phyloP scores from a whole-genome alignment of 2,888 invertebrate species.

The Chironomus tentans region DNA sequence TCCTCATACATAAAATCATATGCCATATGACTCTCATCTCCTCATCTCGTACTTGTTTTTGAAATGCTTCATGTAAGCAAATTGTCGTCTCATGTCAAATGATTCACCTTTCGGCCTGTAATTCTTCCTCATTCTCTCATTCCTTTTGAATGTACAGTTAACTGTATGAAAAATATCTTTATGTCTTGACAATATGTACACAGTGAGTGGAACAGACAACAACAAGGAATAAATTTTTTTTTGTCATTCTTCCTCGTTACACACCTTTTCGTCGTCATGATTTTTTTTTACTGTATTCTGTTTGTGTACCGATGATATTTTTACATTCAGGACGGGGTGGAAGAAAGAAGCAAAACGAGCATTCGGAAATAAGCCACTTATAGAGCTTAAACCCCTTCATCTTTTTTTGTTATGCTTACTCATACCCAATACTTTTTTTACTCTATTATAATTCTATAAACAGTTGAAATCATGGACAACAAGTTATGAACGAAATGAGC shows the following conservation, averaged over 20 bases:
- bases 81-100: constrained; percentile 21
- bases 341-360: background rate
- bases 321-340: background rate
- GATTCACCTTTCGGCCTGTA: background rate
- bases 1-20: background rate
- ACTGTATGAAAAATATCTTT: too few species aligned
- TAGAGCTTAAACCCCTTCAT: constrained; percentile 1
- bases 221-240: background rate
- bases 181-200: too few species aligned
- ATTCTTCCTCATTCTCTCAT: background rate
- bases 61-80: background rate
- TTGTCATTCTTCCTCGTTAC: background rate
- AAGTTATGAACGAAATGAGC: too few species aligned
- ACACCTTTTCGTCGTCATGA: background rate
- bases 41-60: background rate
- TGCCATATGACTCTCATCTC: too few species aligned
- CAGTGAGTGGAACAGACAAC: background rate
- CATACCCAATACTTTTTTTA: background rate
- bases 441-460: background rate
- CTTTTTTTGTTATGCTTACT: background rate
- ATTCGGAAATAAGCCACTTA: constrained; percentile 5
- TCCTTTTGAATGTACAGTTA: background rate
- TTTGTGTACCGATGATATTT: background rate
- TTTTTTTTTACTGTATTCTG: too few species aligned
- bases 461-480: too few species aligned